Conservation (phyloP, 1,140 invertebrate genomes). For the Oreohelix idahoensis region DNA sequence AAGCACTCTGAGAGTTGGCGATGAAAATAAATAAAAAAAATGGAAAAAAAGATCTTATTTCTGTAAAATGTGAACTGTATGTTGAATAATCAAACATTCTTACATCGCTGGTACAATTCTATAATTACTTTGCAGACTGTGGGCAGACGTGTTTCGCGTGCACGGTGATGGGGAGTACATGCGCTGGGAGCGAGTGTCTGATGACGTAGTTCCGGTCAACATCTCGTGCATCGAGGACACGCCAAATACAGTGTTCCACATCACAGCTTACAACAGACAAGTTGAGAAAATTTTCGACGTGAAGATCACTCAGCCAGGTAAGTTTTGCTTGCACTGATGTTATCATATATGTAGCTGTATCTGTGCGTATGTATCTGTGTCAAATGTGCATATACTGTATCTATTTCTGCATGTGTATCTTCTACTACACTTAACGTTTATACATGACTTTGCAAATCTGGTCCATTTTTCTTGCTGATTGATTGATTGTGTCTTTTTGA, state of each 20-base stretch:
- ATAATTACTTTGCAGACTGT: conserved; percentile 79
- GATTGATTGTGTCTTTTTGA: no score
- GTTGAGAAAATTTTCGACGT: conserved; percentile 98
- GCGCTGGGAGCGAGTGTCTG: conserved; percentile 94
- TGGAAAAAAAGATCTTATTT: no score
- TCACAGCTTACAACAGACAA: conserved; percentile 98
- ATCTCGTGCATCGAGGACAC: conserved; percentile 97
- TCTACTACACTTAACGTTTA: no score
- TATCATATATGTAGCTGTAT: neutral
- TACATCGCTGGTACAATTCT: neutral
- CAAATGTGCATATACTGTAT: no score
- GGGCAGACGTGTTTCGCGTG: conserved; percentile 98
- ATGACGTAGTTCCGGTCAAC: conserved; percentile 97
- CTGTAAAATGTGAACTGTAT: no score
- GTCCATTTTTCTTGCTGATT: no score
- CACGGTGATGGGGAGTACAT: conserved; percentile 78
- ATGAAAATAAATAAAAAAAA: no score
- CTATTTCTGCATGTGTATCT: no score
- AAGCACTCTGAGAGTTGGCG: no score
- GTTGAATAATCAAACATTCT: no score
- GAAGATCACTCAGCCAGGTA: conserved; percentile 95
- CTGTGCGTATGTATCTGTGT: neutral
- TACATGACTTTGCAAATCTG: no score
- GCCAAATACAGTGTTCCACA: conserved; percentile 96
- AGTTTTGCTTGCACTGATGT: conserved; percentile 53